These are phyloP conservation scores for Tortricodes alternella DNA, from an alignment of 2,888 invertebrate species.

Conservation along the genomic window DNA sequence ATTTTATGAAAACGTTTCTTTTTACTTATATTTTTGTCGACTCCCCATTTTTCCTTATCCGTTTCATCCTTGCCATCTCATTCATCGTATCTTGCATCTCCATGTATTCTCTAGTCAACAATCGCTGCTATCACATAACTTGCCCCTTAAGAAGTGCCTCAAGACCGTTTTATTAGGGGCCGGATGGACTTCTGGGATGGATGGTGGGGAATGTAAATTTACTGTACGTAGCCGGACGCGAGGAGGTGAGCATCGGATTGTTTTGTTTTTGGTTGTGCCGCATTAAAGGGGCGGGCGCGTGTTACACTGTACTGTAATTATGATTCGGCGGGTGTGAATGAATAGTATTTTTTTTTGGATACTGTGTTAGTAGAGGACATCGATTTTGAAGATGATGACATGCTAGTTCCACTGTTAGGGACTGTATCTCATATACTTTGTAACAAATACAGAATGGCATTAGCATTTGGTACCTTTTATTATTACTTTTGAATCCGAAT, in stretches of 20 bases:
- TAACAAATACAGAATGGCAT: too few relatives aligned
- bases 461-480: too few relatives aligned
- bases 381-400: not conserved
- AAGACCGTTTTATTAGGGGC: slow-evolving; percentile 80
- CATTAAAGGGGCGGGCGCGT: slow-evolving; percentile 54
- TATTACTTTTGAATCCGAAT: too few relatives aligned
- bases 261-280: slow-evolving; percentile 76
- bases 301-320: slow-evolving; percentile 50
- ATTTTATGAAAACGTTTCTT: too few relatives aligned
- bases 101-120: not conserved
- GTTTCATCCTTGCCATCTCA: not conserved
- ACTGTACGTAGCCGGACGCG: slow-evolving; percentile 78
- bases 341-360: too few relatives aligned
- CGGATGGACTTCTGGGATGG: slow-evolving; percentile 81
- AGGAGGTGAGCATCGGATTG: slow-evolving; percentile 79
- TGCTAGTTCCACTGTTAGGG: too few relatives aligned
- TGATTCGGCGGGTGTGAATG: too few relatives aligned
- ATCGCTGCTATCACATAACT: slow-evolving; percentile 40
- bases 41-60: not conserved
- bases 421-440: too few relatives aligned
- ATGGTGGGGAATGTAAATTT: slow-evolving; percentile 82
- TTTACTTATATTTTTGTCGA: too few relatives aligned
- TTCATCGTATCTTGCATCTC: not conserved
- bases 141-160: slow-evolving; percentile 64
- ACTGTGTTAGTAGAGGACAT: not conserved